Conservation (phyloP, 2,888 invertebrate species). For the Cataglyphis rosenhaueri region DNA sequence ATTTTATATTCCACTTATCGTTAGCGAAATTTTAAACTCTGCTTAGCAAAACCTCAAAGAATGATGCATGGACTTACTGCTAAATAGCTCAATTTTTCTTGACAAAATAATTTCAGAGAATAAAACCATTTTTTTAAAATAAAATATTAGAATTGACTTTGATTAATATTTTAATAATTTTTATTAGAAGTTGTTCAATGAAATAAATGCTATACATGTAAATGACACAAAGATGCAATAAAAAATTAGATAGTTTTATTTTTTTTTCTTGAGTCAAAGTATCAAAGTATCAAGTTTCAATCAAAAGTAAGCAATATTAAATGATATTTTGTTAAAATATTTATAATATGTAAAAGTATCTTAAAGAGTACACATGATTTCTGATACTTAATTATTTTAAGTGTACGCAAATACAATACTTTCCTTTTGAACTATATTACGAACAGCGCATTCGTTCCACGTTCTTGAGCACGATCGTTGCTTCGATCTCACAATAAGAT, state of each 20-base stretch:
- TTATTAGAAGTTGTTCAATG: too few relatives aligned
- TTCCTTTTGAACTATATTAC: background rate
- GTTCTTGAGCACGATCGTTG: background rate
- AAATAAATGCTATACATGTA: too few relatives aligned
- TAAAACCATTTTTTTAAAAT: too few relatives aligned
- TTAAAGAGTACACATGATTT: background rate
- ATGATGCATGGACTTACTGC: background rate
- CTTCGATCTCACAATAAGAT: background rate
- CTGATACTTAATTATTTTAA: background rate
- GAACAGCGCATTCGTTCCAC: background rate
- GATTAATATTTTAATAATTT: too few relatives aligned
- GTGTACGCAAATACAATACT: background rate
- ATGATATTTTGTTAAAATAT: background rate
- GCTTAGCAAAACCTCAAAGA: background rate
- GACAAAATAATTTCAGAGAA: too few relatives aligned
- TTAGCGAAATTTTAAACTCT: too few relatives aligned
- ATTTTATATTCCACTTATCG: background rate
- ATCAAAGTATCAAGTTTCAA: background rate
- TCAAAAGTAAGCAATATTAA: background rate
- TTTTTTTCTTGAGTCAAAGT: background rate
- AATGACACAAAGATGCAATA: too few relatives aligned
- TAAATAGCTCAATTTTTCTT: background rate
- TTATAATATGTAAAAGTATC: background rate
- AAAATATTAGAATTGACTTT: too few relatives aligned
- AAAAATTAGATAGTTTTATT: background rate